Evolutionary conservation across 2,113 vertebrate genomes (phyloP), one percentile per base, ranked within the genome.

Genomic region (Xiphias gladius): DNA sequence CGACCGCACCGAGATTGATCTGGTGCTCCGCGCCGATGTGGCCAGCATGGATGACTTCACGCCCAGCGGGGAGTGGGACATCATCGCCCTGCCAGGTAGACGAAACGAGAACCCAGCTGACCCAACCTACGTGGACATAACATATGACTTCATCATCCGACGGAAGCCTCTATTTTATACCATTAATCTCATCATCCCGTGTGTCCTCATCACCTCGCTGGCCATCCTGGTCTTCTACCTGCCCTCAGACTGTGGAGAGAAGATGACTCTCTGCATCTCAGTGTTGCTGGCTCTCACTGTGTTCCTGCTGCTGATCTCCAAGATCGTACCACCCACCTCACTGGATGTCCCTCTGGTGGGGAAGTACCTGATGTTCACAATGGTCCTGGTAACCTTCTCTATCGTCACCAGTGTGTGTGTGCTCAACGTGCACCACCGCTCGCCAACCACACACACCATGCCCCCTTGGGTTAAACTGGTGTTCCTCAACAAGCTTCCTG

Each of bases 351-450:
- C 97, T 0, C 95, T 99, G 39, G 97, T 99, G 67, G 98, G 98
- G 82, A 99, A 99, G 88, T 99, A 99, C 88, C 95, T 99, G 69
- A 99, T 99, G 98, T 99, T 99, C 96, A 99, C 98, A 89, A 99
- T 99, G 98, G 97, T 99, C 41, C 95, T 99, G 58, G 98, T 99
- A 76, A 99, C 98, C 73, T 99, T 99, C 94, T 99, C 97, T 83
- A 99, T 99, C 0, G 97, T 99, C 86, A 99, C 97, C 84, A 98
- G 97, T 0, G 98, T 99, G 79, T 99, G 98, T 0, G 98, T 99
- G 75, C 96, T 99, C 84, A 99, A 99, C 0, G 97, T 99, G 35
- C 98, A 99, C 92, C 98, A 99, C 90, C 97, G 97, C 82, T 99
- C 98, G 0, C 98, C 98, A 70, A 98, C 97, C 92, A 99, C 98